Percentiles rank a stretch among this genome's conserved stretches.
phyloP scores from a whole-genome alignment of 2,797 vertebrate genomes.

The Orestias chungarensis region DNA sequence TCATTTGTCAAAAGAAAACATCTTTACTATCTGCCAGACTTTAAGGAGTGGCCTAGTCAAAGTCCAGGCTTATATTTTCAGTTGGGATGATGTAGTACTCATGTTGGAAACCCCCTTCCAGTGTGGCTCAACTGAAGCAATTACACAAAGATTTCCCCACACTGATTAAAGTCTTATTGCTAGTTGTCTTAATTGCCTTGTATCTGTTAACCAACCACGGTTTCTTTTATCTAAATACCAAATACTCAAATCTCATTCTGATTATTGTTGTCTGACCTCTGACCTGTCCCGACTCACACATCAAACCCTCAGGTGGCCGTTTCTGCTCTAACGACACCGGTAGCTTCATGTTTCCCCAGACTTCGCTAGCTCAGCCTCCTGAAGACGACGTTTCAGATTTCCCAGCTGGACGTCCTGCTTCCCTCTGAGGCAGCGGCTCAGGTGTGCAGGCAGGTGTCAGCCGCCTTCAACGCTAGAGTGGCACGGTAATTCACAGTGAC shows the following conservation, averaged over 20 bases:
- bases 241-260: no score
- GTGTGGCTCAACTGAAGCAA: neutral
- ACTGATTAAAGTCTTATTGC: neutral
- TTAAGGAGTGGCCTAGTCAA: neutral
- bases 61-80: neutral
- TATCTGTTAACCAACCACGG: no score
- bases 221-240: no score
- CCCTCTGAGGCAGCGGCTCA: constrained; percentile 1
- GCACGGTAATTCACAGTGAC: constrained; percentile 14
- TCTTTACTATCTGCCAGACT: neutral
- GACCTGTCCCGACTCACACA: neutral
- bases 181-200: no score
- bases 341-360: neutral
- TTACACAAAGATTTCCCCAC: neutral
- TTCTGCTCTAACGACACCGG: neutral
- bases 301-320: neutral
- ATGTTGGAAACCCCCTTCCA: neutral
- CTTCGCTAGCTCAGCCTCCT: neutral
- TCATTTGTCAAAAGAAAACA: neutral
- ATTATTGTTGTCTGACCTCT: no score
- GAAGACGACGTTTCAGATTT: neutral
- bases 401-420: neutral
- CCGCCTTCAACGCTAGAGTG: constrained; percentile 14
- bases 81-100: neutral
- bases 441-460: constrained; percentile 15